Evolutionary conservation across 2,113 vertebrate genomes (phyloP).

Genomic region (Sisor rabdophorus): DNA sequence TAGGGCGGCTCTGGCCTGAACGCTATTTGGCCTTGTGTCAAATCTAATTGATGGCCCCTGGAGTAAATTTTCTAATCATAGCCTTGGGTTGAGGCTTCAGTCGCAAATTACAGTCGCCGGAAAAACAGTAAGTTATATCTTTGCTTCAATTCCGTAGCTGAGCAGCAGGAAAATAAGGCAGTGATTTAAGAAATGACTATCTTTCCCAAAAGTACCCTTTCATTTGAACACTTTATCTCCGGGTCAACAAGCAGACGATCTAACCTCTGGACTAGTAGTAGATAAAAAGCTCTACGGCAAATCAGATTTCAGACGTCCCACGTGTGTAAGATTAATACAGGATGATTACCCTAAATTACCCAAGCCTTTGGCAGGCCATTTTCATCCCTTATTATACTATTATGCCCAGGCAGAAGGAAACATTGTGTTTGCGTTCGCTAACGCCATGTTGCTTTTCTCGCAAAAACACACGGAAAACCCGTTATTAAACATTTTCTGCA

Average conservation of each 20-base stretch:
- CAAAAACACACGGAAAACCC: background rate
- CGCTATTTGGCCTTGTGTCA: background rate
- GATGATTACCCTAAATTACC: too few relatives aligned
- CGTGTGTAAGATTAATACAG: background rate
- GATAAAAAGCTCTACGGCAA: slow-evolving; percentile 5
- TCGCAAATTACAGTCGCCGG: slow-evolving; percentile 12
- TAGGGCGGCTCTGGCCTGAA: background rate
- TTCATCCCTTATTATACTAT: too few relatives aligned
- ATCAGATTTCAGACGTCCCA: background rate
- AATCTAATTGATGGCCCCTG: slow-evolving; percentile 12
- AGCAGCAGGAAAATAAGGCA: slow-evolving; percentile 17
- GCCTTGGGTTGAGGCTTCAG: slow-evolving; percentile 1
- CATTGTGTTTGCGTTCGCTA: background rate
- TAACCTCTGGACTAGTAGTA: background rate
- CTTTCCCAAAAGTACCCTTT: slow-evolving; percentile 23
- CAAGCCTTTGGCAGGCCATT: too few relatives aligned
- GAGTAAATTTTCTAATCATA: slow-evolving; percentile 28
- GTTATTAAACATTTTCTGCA: background rate
- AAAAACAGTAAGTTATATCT: background rate
- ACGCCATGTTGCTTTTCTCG: background rate
- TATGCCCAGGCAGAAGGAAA: background rate
- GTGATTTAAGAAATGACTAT: slow-evolving; percentile 27
- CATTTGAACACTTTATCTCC: slow-evolving; percentile 20
- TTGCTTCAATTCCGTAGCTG: background rate
- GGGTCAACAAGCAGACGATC: slow-evolving; percentile 11